A percentile compares a stretch with the other conserved stretches of the same genome.
These are phyloP conservation scores for Isaurus tuberculatus DNA, from an alignment of 92 coral and sea anemone species.

Conservation along the genomic window DNA sequence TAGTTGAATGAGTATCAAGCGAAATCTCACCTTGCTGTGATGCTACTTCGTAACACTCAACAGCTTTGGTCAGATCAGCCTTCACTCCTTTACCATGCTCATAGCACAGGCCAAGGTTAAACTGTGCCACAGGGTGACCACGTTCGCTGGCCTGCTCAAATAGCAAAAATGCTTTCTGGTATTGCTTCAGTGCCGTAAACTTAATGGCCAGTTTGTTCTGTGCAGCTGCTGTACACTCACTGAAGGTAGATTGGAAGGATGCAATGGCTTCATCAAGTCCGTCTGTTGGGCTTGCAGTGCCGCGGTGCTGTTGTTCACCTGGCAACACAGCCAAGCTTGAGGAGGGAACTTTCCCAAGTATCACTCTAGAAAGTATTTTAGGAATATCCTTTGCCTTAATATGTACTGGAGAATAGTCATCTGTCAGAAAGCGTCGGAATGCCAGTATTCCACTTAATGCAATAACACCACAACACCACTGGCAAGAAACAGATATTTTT, in stretches of 20 bases:
- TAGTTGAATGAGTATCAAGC: too few relatives aligned
- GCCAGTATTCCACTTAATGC: conserved; percentile 86
- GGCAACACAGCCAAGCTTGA: conserved; percentile 69
- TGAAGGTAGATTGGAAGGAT: conserved; percentile 74
- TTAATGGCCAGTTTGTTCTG: conserved; percentile 92
- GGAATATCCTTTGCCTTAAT: conserved; percentile 68
- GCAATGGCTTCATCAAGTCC: conserved; percentile 84
- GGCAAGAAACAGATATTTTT: conserved; percentile 18
- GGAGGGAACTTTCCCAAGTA: conserved; percentile 58
- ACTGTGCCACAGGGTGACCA: conserved; percentile 93
- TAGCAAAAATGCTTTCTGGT: conserved; percentile 79
- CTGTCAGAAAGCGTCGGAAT: conserved; percentile 71
- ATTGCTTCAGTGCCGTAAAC: conserved; percentile 78
- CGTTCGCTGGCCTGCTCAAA: conserved; percentile 89
- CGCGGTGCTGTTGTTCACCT: conserved; percentile 46
- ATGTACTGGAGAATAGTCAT: conserved; percentile 67
- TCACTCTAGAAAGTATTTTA: conserved; percentile 58
- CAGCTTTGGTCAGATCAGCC: conserved; percentile 75
- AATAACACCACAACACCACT: conserved; percentile 94
- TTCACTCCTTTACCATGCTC: conserved; percentile 93
- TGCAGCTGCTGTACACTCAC: conserved; percentile 91
- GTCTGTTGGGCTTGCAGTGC: conserved; percentile 56
- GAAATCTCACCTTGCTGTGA: conserved; percentile 43
- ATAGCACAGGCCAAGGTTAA: conserved; percentile 92
- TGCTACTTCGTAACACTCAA: conserved; percentile 72